These are phyloP conservation scores for Spilosoma lubricipeda DNA, from an alignment of 2,888 invertebrate genomes.

Conservation along the genomic window DNA sequence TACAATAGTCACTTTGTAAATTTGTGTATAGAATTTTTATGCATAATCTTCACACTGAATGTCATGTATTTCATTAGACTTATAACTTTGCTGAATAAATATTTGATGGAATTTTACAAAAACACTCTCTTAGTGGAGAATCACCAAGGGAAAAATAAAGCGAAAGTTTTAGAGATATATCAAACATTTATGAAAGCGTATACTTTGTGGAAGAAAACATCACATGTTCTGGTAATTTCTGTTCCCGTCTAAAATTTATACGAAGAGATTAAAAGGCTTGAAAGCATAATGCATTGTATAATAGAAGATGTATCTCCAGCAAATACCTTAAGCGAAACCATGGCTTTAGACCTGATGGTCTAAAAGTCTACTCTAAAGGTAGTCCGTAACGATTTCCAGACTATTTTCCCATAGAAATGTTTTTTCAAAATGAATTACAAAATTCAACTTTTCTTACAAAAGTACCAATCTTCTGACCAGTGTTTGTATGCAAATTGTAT, in stretches of 20 bases:
- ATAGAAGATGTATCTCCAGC: too few species aligned
- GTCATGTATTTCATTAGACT: slow-evolving; percentile 25
- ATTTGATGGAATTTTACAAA: slow-evolving; percentile 8
- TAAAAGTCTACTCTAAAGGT: too few species aligned
- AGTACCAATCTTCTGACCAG: too few species aligned
- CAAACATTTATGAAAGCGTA: slow-evolving; percentile 9
- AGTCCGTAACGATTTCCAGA: too few species aligned
- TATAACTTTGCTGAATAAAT: slow-evolving; percentile 23
- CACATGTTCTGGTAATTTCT: slow-evolving; percentile 9
- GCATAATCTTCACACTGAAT: slow-evolving; percentile 15
- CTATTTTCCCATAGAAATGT: too few species aligned
- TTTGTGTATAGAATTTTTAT: background rate
- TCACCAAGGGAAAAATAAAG: background rate
- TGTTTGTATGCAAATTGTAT: too few species aligned
- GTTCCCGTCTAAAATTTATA: background rate
- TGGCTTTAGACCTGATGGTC: too few species aligned
- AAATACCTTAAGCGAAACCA: too few species aligned
- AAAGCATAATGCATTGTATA: too few species aligned
- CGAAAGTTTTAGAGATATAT: slow-evolving; percentile 9
- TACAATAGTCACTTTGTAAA: background rate
- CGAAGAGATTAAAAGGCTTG: too few species aligned
- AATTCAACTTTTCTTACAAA: too few species aligned
- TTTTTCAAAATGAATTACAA: too few species aligned
- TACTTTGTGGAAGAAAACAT: slow-evolving; percentile 14
- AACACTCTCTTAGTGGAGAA: background rate